Evolutionary conservation across 92 coral and sea anemone genomes (phyloP), one percentile per base, ranked within the genome.

Genomic region (Paragorgia papillata): DNA sequence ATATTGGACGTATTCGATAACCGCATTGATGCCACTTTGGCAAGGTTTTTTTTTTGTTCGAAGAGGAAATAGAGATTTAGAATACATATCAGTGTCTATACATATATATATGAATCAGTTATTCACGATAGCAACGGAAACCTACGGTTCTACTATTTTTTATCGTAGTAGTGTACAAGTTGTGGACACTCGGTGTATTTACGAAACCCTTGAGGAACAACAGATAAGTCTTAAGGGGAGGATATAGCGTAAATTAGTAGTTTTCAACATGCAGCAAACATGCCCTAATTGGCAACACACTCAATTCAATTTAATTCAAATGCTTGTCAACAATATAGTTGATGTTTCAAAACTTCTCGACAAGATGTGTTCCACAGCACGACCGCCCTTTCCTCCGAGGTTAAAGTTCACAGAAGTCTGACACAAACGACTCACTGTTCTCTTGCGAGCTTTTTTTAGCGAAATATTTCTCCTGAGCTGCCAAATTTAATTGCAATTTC

Each of bases 391-490:
- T 43, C 53, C 27, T 14, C 58, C 22, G 58, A 34, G 75, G 58
- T 68, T 68, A 68, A 68, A 68, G 43, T 68, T 24, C 48, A 49
- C 44, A 68, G 1, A 22, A 35, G n/a, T n/a, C 59, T 37, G 39
- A 33, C 14, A 68, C 75, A 68, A 68, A 44, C 39, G 58, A 17
- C n/a, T 24, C 58, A 44, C 75, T 48, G 41, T 68, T 68, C 27
- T 4, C 26, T 1, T 18, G n/a, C 0, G 56, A 22, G 28, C 15
- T 40, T 35, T 66, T 13, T 39, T 22, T 54, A 35, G 26, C 50
- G 37, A 54, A 68, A 68, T 26, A 59, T 26, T 40, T 29, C 34
- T 48, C n/a, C n/a, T n/a, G n/a, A 35, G 75, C 30, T 31, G 29
- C 40, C 14, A 68, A 68, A 44, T 68, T 68, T 26, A 68, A 68